These are phyloP conservation scores for Pholis gunnellus DNA, from an alignment of 2,113 vertebrate species.

Conservation along the genomic window DNA sequence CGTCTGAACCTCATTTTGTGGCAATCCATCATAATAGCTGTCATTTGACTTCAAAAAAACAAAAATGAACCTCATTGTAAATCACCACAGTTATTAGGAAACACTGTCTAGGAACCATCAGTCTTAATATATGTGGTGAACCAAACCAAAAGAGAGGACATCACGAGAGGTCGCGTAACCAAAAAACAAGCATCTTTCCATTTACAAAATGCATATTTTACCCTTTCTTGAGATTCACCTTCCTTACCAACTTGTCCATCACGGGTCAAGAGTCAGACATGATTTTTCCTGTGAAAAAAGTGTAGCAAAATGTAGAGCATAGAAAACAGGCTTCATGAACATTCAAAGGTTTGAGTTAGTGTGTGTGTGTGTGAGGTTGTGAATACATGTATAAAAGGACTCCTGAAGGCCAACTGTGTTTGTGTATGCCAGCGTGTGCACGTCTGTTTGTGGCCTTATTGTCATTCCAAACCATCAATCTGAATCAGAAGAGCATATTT, in stretches of 20 bases:
- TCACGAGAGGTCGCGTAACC: not conserved
- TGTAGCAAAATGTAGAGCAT: not conserved
- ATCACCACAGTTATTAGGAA: too few relatives aligned
- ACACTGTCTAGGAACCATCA: too few relatives aligned
- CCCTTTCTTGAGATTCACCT: not conserved
- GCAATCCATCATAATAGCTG: not conserved
- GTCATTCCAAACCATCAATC: not conserved
- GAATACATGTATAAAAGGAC: too few relatives aligned
- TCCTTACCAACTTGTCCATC: too few relatives aligned
- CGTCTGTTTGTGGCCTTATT: not conserved
- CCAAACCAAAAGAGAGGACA: not conserved
- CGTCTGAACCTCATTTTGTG: not conserved
- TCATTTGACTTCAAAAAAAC: not conserved
- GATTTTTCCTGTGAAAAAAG: not conserved
- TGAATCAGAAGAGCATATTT: not conserved
- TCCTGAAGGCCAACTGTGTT: too few relatives aligned
- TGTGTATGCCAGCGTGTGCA: not conserved
- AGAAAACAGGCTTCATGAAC: not conserved
- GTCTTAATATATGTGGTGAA: too few relatives aligned
- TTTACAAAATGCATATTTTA: not conserved
- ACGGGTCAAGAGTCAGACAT: not conserved
- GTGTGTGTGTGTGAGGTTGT: not conserved
- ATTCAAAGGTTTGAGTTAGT: not conserved
- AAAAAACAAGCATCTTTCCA: not conserved
- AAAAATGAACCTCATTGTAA: too few relatives aligned